Evolutionary conservation across 2,888 invertebrate genomes (phyloP).

Genomic region (Syrista parreyssii): DNA sequence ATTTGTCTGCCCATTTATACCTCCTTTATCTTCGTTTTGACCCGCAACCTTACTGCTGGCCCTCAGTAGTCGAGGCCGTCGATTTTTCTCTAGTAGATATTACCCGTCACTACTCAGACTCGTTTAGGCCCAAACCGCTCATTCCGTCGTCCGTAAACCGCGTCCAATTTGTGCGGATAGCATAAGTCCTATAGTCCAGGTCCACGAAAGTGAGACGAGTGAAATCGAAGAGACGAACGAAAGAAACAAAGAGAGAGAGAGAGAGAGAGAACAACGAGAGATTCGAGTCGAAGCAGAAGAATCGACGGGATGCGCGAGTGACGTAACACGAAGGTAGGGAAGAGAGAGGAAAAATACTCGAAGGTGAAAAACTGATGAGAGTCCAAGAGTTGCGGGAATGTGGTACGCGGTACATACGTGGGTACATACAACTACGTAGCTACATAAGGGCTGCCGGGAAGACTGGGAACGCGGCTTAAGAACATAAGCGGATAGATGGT

Average conservation of each 20-base stretch:
- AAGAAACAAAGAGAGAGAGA: no score
- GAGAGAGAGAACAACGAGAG: neutral
- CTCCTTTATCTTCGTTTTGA: neutral
- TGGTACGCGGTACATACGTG: neutral
- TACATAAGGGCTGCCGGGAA: neutral
- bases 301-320: neutral
- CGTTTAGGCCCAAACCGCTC: neutral
- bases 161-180: neutral
- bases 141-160: neutral
- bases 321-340: neutral
- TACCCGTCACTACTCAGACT: no score
- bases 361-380: neutral
- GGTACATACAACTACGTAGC: neutral
- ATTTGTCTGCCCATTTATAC: neutral
- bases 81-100: neutral
- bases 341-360: neutral
- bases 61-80: neutral
- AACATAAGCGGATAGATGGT: slow-evolving; percentile 19
- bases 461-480: slow-evolving; percentile 3
- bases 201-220: neutral
- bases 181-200: neutral
- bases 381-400: neutral
- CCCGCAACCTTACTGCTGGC: neutral
- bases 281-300: neutral
- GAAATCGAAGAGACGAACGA: neutral